A percentile compares a stretch with the other conserved stretches of the same genome.
Evolutionary conservation across 2,797 vertebrate species (phyloP).

Genomic region (Champsocephalus gunnari): DNA sequence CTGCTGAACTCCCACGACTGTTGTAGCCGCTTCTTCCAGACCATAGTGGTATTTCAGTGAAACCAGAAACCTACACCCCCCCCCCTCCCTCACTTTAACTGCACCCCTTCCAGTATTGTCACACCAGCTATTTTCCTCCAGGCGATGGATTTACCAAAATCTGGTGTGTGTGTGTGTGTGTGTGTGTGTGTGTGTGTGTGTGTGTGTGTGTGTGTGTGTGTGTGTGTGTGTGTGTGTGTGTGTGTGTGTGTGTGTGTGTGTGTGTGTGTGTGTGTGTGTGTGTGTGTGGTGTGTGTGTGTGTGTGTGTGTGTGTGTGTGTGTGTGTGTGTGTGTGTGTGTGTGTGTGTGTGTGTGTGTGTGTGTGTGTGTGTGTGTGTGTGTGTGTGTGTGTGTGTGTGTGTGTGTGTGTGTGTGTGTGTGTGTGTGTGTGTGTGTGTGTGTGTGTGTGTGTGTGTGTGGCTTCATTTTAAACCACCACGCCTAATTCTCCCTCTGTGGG

Average conservation of each 20-base stretch:
- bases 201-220: constrained; percentile 27
- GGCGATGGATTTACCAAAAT: constrained; percentile 46
- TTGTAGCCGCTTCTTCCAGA: constrained; percentile 21
- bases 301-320: constrained; percentile 21
- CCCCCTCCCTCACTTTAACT: constrained; percentile 24
- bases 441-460: constrained; percentile 43
- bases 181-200: background rate
- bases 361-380: background rate
- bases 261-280: constrained; percentile 37
- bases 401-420: background rate
- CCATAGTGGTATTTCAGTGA: constrained; percentile 31
- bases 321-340: constrained; percentile 10
- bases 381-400: constrained; percentile 33
- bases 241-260: constrained; percentile 5
- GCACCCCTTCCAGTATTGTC: constrained; percentile 5
- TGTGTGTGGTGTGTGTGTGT: background rate
- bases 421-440: constrained; percentile 2
- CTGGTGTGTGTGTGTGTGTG: background rate
- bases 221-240: too few relatives aligned
- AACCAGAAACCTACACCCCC: constrained; percentile 49
- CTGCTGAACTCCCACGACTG: constrained; percentile 16
- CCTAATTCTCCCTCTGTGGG: constrained; percentile 48
- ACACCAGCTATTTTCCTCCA: constrained; percentile 38
- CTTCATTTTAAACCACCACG: constrained; percentile 56
- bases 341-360: constrained; percentile 36